Percentiles rank a stretch among this genome's conserved stretches.
Evolutionary conservation across 1,140 invertebrate genomes (phyloP).

Genomic region (Drosophila auraria): DNA sequence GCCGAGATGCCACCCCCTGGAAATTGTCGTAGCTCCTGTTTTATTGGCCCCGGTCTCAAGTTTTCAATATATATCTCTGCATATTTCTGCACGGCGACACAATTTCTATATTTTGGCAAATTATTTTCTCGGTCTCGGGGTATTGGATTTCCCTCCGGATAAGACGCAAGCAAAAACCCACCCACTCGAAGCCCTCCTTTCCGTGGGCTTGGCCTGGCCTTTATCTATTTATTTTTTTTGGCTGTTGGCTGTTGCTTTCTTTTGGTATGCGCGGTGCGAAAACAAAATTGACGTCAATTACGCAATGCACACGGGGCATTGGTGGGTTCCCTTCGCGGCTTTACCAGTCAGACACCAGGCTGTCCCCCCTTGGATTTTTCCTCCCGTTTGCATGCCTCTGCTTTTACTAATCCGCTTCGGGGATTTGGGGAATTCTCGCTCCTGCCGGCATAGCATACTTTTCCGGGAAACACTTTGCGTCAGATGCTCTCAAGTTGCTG

Average conservation of each 20-base stretch:
- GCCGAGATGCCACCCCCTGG: conserved; percentile 16
- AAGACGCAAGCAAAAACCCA: conserved; percentile 13
- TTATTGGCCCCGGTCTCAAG: conserved; percentile 64
- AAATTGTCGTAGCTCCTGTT: conserved; percentile 76
- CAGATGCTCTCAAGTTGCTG: conserved; percentile 73
- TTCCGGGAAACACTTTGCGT: conserved; percentile 59
- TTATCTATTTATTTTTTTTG: not conserved
- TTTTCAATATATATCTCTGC: conserved; percentile 51
- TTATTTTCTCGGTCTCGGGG: conserved; percentile 71
- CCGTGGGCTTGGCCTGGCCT: not conserved
- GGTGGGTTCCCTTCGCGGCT: conserved; percentile 4
- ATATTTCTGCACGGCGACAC: conserved; percentile 65
- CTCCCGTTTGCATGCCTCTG: conserved; percentile 29
- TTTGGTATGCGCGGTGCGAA: conserved; percentile 84
- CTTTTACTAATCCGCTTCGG: conserved; percentile 81
- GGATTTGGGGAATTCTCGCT: conserved; percentile 80
- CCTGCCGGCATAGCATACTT: conserved; percentile 71
- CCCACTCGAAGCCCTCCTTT: conserved; percentile 23
- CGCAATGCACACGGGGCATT: conserved; percentile 70
- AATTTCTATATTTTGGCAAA: conserved; percentile 83
- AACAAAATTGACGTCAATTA: conserved; percentile 85
- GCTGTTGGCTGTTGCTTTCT: conserved; percentile 27
- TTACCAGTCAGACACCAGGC: conserved; percentile 47
- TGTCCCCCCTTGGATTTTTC: too few species aligned
- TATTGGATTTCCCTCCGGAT: conserved; percentile 67